phyloP scores from a whole-genome alignment of 1,140 invertebrate species.

The Thalassaphorura encarpata region DNA sequence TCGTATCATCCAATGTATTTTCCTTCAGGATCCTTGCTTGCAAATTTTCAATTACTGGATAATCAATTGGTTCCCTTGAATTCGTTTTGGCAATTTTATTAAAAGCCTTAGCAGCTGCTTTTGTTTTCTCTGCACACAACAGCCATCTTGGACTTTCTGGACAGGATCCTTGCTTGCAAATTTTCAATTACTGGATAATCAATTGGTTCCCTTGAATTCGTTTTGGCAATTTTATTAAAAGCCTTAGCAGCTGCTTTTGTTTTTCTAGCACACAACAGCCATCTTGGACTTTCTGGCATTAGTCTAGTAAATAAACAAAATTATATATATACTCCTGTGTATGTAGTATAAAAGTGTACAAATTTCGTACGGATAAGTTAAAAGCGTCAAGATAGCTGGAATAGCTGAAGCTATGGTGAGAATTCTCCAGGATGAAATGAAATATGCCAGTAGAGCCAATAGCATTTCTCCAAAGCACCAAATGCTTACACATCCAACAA shows the following conservation, averaged over 20 bases:
- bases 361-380: conserved; percentile 13
- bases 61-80: background rate
- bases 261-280: conserved; percentile 6
- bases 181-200: background rate
- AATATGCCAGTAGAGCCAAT: conserved; percentile 17
- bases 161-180: conserved; percentile 8
- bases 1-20: background rate
- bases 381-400: conserved; percentile 2
- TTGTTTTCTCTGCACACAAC: conserved; percentile 6
- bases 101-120: conserved; percentile 6
- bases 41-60: conserved; percentile 5
- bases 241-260: conserved; percentile 10
- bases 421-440: conserved; percentile 8
- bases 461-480: conserved; percentile 30
- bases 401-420: background rate
- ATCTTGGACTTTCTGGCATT: conserved; percentile 12
- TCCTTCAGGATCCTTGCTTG: conserved; percentile 8
- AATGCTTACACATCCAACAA: conserved; percentile 27
- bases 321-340: background rate
- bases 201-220: background rate
- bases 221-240: conserved; percentile 5
- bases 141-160: conserved; percentile 16
- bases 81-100: conserved; percentile 3
- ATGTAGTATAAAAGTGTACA: background rate
- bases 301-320: background rate